These are phyloP conservation scores for Eremophila alpestris DNA, from an alignment of 2,797 vertebrate species.

Conservation along the genomic window DNA sequence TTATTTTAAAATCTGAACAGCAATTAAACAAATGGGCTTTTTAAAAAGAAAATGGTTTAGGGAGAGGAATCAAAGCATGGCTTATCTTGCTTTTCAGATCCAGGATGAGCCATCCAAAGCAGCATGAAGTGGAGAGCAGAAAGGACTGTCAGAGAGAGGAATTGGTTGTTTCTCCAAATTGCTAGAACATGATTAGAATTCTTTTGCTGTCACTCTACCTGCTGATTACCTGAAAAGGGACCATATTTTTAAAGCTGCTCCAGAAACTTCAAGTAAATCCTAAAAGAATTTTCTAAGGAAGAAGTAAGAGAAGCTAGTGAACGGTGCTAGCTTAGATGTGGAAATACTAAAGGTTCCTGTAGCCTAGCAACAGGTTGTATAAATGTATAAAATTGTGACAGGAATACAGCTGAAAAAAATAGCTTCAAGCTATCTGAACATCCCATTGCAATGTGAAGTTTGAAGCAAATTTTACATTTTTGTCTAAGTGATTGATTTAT, in stretches of 20 bases:
- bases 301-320: slow-evolving; percentile 9
- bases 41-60: not conserved
- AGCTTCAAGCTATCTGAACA: slow-evolving; percentile 2
- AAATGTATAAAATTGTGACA: not conserved
- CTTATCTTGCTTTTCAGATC: not conserved
- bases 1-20: not conserved
- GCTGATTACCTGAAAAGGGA: not conserved
- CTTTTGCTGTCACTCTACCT: not conserved
- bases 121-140: not conserved
- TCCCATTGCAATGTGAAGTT: not conserved
- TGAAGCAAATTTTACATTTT: slow-evolving; percentile 3
- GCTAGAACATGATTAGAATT: not conserved
- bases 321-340: not conserved
- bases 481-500: not conserved
- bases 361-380: slow-evolving; percentile 58
- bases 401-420: slow-evolving; percentile 40
- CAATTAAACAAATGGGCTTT: not conserved
- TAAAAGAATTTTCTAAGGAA: slow-evolving; percentile 21
- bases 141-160: not conserved
- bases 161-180: not conserved
- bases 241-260: slow-evolving; percentile 26
- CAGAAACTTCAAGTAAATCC: slow-evolving; percentile 42
- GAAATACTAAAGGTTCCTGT: slow-evolving; percentile 14
- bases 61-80: not conserved
- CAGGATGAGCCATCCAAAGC: not conserved